phyloP scores from a whole-genome alignment of 2,888 invertebrate species.

The Formica aserva region DNA sequence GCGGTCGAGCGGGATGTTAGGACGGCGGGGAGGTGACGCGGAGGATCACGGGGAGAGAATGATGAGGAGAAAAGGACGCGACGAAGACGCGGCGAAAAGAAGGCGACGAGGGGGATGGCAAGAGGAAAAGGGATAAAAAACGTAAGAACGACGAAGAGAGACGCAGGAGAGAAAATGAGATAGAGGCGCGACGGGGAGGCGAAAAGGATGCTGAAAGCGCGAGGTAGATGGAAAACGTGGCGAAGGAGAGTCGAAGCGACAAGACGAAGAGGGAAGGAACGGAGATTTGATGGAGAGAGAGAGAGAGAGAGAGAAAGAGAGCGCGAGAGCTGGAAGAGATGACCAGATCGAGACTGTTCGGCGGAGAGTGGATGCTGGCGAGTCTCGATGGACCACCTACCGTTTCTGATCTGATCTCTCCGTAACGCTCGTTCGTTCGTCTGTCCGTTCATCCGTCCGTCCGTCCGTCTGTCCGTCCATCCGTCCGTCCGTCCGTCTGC shows the following conservation, averaged over 20 bases:
- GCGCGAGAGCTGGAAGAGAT: constrained; percentile 58
- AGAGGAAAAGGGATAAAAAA: constrained; percentile 39
- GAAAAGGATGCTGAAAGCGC: constrained; percentile 33
- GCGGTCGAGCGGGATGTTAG: constrained; percentile 61
- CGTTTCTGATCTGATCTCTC: constrained; percentile 84
- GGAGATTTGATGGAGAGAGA: not conserved
- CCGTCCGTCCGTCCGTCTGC: constrained; percentile 61
- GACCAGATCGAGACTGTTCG: constrained; percentile 60
- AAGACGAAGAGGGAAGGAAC: constrained; percentile 37
- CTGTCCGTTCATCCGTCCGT: constrained; percentile 63
- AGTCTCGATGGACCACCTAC: constrained; percentile 85
- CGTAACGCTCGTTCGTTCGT: constrained; percentile 80
- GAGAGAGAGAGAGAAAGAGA: constrained; percentile 36
- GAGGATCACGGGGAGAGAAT: constrained; percentile 57
- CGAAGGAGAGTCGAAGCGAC: constrained; percentile 55
- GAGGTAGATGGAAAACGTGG: constrained; percentile 54
- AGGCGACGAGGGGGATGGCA: constrained; percentile 19
- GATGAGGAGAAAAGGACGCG: constrained; percentile 47
- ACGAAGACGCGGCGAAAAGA: constrained; percentile 42
- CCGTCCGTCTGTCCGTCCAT: constrained; percentile 60
- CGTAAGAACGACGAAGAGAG: constrained; percentile 30
- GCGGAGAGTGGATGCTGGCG: constrained; percentile 79
- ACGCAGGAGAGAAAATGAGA: constrained; percentile 33
- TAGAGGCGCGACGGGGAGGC: constrained; percentile 16
- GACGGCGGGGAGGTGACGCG: constrained; percentile 54